phyloP scores from a whole-genome alignment of 2,113 vertebrate genomes.

The Corythaixoides concolor region DNA sequence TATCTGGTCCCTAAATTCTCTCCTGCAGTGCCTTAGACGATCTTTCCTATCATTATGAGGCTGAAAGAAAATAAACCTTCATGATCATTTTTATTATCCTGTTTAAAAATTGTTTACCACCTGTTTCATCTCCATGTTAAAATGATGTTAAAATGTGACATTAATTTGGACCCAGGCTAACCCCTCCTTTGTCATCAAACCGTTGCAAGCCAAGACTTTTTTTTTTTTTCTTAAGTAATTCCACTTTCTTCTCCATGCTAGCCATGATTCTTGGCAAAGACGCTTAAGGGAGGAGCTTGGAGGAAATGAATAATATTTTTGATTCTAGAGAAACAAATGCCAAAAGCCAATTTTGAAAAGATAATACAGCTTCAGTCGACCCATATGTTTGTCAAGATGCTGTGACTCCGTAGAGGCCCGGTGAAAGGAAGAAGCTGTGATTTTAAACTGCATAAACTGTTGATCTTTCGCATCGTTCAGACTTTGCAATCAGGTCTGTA shows the following conservation, averaged over 20 bases:
- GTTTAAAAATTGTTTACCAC: neutral
- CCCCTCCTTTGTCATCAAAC: neutral
- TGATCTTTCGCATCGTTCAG: constrained; percentile 7
- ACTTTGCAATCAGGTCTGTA: neutral
- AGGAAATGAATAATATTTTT: constrained; percentile 36
- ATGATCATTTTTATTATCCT: neutral
- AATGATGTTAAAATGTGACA: neutral
- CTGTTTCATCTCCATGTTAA: neutral
- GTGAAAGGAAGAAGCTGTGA: constrained; percentile 12
- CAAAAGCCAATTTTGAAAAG: neutral
- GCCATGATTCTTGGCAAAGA: neutral
- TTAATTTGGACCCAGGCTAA: neutral
- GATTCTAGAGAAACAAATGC: neutral
- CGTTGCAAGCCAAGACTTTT: neutral
- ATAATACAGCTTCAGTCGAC: neutral
- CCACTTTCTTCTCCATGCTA: neutral
- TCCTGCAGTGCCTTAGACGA: neutral
- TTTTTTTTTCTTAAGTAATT: neutral
- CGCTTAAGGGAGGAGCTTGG: neutral
- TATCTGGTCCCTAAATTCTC: neutral
- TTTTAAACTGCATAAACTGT: neutral
- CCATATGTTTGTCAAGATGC: neutral
- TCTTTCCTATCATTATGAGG: neutral
- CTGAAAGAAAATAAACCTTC: neutral
- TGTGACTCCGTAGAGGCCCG: neutral